phyloP scores from a whole-genome alignment of 2,888 invertebrate genomes.

The Rhagonycha fulva region DNA sequence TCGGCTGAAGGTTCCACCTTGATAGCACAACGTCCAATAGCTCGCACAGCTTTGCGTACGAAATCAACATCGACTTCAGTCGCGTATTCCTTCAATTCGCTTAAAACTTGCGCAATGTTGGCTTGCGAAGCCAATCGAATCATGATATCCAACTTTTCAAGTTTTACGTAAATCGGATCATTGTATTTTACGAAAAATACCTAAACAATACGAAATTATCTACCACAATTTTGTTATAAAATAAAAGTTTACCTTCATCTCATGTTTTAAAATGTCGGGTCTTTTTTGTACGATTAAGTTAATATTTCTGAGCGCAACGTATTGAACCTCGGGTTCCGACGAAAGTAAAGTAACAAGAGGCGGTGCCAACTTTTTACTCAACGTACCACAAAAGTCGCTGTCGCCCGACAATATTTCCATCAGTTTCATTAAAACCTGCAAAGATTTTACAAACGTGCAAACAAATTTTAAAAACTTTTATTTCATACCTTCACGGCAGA shows the following conservation, averaged over 20 bases:
- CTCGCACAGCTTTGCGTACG: conserved; percentile 97
- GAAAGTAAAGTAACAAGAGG: conserved; percentile 96
- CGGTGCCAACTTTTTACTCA: conserved; percentile 98
- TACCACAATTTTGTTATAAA: neutral
- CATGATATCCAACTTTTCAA: conserved; percentile 99
- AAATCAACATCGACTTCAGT: conserved; percentile 99
- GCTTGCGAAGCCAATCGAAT: conserved; percentile 96
- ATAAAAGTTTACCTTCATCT: conserved; percentile 84
- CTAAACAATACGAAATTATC: conserved; percentile 42
- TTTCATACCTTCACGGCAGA: conserved; percentile 89
- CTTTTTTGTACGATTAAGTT: conserved; percentile 99
- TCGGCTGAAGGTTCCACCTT: conserved; percentile 98
- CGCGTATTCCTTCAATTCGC: conserved; percentile 97
- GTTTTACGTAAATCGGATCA: conserved; percentile 99
- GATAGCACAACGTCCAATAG: conserved; percentile 98
- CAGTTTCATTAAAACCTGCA: conserved; percentile 88
- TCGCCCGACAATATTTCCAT: conserved; percentile 96
- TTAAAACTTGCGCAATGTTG: conserved; percentile 97
- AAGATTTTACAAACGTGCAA: neutral
- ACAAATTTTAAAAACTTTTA: neutral
- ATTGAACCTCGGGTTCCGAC: conserved; percentile 99
- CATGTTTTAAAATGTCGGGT: conserved; percentile 97
- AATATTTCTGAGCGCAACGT: conserved; percentile 96
- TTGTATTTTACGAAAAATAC: conserved; percentile 99
- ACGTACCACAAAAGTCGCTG: conserved; percentile 89